These are phyloP conservation scores for Chauna torquata DNA, from an alignment of 2,113 vertebrate species.

Conservation along the genomic window DNA sequence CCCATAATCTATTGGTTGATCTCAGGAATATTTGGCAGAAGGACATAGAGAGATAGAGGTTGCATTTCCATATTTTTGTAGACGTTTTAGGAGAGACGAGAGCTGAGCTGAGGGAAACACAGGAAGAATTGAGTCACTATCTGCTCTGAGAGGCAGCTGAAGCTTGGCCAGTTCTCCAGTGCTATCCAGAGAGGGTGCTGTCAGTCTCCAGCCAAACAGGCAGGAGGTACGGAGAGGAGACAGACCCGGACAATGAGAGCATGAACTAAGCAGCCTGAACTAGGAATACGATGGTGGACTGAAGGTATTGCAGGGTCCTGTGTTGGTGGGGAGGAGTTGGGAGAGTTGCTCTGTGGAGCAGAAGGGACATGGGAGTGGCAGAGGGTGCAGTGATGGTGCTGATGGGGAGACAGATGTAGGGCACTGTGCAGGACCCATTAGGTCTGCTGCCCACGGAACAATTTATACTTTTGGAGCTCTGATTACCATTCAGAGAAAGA, in stretches of 20 bases:
- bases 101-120: neutral
- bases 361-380: neutral
- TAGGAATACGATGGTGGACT: neutral
- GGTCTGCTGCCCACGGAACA: neutral
- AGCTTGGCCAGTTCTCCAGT: neutral
- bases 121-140: conserved; percentile 15
- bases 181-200: neutral
- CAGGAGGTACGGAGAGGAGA: neutral
- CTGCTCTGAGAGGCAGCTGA: neutral
- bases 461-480: neutral
- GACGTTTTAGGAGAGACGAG: neutral
- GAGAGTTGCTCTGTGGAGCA: neutral
- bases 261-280: neutral
- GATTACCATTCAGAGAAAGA: neutral
- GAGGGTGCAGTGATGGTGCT: neutral
- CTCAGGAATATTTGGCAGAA: neutral
- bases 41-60: neutral
- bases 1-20: neutral
- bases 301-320: neutral
- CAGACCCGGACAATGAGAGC: neutral
- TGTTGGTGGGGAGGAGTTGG: neutral
- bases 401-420: neutral
- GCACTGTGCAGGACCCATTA: neutral
- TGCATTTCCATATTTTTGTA: neutral
- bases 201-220: neutral